phyloP scores from a whole-genome alignment of 2,888 invertebrate genomes.

The Melinopterus prodromus region DNA sequence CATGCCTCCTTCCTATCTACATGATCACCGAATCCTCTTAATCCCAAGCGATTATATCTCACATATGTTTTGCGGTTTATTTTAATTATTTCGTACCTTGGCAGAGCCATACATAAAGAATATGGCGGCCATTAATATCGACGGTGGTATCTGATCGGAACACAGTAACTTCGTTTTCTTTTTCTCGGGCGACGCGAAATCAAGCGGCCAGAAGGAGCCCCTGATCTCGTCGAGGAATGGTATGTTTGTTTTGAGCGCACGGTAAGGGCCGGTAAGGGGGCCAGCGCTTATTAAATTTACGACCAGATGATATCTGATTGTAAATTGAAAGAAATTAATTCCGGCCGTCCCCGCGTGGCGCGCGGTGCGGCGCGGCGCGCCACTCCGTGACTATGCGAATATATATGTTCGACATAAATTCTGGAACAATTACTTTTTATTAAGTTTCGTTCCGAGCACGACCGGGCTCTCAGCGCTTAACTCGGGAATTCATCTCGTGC shows the following conservation, averaged over 20 bases:
- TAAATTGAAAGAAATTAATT: conserved; percentile 27
- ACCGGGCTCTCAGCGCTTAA: conserved; percentile 9
- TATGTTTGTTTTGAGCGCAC: neutral
- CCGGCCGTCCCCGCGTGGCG: conserved; percentile 9
- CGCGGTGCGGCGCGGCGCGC: conserved; percentile 7
- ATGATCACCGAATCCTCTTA: neutral
- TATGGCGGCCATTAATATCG: neutral
- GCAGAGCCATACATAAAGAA: neutral
- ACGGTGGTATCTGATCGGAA: neutral
- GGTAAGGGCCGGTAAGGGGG: neutral
- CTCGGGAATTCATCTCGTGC: conserved; percentile 26
- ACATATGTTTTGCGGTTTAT: neutral
- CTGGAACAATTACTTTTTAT: conserved; percentile 27
- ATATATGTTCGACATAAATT: conserved; percentile 27
- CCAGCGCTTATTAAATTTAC: conserved; percentile 20
- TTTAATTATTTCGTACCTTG: neutral
- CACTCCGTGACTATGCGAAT: conserved; percentile 7
- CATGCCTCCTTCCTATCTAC: no score
- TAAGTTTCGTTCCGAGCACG: neutral
- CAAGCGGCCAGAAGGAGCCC: neutral
- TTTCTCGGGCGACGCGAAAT: neutral
- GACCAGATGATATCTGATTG: conserved; percentile 24
- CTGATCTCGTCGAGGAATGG: neutral
- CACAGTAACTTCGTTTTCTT: neutral
- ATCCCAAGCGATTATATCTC: neutral